A percentile compares a stretch with the other conserved stretches of the same genome.
Evolutionary conservation across 2,113 vertebrate species (phyloP).

Genomic region (Eudyptes chrysolophus): DNA sequence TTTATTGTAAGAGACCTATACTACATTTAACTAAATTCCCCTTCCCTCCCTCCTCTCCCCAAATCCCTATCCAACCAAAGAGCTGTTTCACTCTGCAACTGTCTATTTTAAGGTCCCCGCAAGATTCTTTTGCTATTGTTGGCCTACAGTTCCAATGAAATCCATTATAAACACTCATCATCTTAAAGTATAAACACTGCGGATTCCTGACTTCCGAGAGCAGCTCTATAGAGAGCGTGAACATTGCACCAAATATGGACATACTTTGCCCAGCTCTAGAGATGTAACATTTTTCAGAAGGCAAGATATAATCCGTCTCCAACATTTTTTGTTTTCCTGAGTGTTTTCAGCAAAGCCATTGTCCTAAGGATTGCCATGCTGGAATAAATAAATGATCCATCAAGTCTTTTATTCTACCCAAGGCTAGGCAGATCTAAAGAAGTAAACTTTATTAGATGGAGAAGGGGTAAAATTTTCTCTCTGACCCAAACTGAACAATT

Average conservation of each 20-base stretch:
- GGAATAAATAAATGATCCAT: not conserved
- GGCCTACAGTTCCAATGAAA: slow-evolving; percentile 3
- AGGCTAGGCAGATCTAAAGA: not conserved
- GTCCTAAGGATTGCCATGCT: not conserved
- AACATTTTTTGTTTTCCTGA: not conserved
- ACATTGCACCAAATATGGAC: slow-evolving; percentile 58
- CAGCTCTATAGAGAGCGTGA: not conserved
- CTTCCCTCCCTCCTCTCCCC: not conserved
- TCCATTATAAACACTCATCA: slow-evolving; percentile 44
- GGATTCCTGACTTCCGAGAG: slow-evolving; percentile 58
- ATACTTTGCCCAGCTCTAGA: slow-evolving; percentile 13
- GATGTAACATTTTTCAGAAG: slow-evolving; percentile 10
- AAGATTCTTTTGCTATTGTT: slow-evolving; percentile 56
- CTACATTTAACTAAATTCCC: not conserved
- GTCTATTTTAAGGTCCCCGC: slow-evolving; percentile 43
- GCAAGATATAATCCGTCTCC: not conserved
- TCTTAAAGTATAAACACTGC: slow-evolving; percentile 34
- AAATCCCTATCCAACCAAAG: not conserved
- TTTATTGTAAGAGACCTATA: not conserved
- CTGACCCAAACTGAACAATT: not conserved
- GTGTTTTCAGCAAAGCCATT: not conserved
- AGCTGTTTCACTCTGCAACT: not conserved
- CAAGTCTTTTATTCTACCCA: not conserved
- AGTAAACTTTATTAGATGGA: not conserved
- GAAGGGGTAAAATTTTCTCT: not conserved